Evolutionary conservation across 2,888 invertebrate species (phyloP), one percentile per base, ranked within the genome.

Genomic region (Nyleta sp.): DNA sequence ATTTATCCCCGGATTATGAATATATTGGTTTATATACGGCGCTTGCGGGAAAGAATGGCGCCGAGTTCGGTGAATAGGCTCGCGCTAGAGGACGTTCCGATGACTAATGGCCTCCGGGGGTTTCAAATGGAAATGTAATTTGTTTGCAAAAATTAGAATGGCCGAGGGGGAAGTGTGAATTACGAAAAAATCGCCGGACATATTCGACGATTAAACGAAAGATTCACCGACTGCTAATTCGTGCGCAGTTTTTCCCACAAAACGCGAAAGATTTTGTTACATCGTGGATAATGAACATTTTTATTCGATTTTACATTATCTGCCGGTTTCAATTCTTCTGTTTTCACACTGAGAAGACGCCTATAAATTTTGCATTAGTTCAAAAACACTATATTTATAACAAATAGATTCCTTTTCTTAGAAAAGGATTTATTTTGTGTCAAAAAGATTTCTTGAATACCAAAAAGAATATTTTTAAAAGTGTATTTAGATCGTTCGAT

Each of bases 1-100:
- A 74, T 74, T 74, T 74, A 74, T 74, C 28, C 31, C 33, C n/a
- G 67, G 67, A 74, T 74, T 74, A 74, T 74, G 67, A 74, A 74
- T 74, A 74, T 74, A 74, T 74, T 55, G 73, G 64, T 74, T 57
- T 72, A 65, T 65, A 59, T 59, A 57, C 42, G 65, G n/a, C 52
- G 59, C 15, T 57, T 59, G 42, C 44, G 50, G 64, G 50, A 65
- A 65, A 72, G 64, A 72, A 71, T 71, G 55, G 62, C 46, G 62
- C 28, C n/a, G 70, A 60, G 53, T 53, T 71, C 38, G 62, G 71
- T 72, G 64, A 72, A 64, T 64, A 64, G 72, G 72, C 72, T 55
- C 33, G 31, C 7, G 5, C 38, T 8, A 71, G 62, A 62, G 71
- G 38, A 72, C 55, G 48, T 55, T 64, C 18, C 31, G 64, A 64